Percentiles rank a stretch among this genome's conserved stretches.
Conservation (phyloP, 2,888 invertebrate genomes). For the Phragmatobia fuliginosa region DNA sequence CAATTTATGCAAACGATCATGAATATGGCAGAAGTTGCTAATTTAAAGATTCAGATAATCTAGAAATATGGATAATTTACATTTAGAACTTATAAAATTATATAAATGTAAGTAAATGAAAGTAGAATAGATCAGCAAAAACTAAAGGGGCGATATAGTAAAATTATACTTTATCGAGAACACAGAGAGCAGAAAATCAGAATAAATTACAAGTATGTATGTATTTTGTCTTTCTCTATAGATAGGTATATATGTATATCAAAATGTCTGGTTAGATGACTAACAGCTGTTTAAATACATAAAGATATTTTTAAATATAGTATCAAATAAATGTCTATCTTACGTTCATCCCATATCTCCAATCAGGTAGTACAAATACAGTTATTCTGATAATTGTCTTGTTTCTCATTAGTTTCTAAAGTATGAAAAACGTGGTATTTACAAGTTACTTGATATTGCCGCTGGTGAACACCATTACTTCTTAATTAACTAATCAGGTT, state of each 20-base stretch:
- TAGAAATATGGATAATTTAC: background rate
- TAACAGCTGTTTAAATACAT: background rate
- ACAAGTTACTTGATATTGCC: background rate
- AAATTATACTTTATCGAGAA: no score
- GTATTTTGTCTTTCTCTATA: no score
- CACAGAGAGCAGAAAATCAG: no score
- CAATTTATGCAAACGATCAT: constrained; percentile 16
- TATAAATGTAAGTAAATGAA: background rate
- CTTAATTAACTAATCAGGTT: background rate
- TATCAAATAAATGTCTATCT: background rate
- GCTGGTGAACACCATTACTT: background rate
- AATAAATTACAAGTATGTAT: no score
- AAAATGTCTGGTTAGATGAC: no score
- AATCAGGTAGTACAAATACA: background rate
- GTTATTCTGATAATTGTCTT: background rate
- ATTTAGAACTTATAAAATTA: background rate
- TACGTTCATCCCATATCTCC: background rate
- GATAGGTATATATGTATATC: no score
- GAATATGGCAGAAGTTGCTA: constrained; percentile 7
- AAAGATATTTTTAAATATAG: background rate
- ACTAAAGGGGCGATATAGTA: background rate
- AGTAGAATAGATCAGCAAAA: background rate
- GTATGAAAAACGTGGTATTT: background rate
- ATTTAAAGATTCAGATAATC: background rate
- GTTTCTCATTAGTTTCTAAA: background rate